Conservation (phyloP, 2,113 vertebrate species). For the Nycticryphes semicollaris region DNA sequence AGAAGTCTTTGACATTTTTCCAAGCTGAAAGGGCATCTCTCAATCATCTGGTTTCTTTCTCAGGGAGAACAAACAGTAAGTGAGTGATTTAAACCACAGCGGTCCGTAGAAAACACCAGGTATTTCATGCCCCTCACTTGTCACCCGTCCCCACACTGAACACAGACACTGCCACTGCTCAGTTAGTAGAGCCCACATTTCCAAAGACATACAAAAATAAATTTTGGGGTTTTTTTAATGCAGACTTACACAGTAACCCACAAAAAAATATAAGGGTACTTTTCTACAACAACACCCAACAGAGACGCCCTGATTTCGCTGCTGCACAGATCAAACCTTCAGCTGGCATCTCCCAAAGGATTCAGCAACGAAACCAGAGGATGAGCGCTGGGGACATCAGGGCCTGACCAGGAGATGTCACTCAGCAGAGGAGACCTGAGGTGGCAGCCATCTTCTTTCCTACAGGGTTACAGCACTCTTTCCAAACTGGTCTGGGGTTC, state of each 20-base stretch:
- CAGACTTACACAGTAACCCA: background rate
- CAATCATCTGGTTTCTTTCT: background rate
- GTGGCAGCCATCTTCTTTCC: background rate
- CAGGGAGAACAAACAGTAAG: background rate
- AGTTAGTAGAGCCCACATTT: background rate
- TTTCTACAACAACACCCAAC: background rate
- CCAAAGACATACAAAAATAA: background rate
- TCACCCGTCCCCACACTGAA: background rate
- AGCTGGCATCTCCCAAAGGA: background rate
- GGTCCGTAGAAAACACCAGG: background rate
- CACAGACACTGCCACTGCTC: background rate
- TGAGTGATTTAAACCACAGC: background rate
- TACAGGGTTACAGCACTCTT: background rate
- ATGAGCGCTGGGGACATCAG: background rate
- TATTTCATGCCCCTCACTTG: background rate
- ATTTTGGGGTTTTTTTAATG: background rate
- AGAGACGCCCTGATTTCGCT: background rate
- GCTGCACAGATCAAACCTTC: background rate
- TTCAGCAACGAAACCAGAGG: fast-evolving
- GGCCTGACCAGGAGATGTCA: background rate
- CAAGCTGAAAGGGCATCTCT: background rate
- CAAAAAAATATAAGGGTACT: background rate
- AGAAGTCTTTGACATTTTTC: background rate
- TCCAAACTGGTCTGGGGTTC: background rate
- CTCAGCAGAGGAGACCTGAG: background rate